These are phyloP conservation scores for Rhyacophila brunnea DNA, from an alignment of 1,140 invertebrate genomes.

Conservation along the genomic window DNA sequence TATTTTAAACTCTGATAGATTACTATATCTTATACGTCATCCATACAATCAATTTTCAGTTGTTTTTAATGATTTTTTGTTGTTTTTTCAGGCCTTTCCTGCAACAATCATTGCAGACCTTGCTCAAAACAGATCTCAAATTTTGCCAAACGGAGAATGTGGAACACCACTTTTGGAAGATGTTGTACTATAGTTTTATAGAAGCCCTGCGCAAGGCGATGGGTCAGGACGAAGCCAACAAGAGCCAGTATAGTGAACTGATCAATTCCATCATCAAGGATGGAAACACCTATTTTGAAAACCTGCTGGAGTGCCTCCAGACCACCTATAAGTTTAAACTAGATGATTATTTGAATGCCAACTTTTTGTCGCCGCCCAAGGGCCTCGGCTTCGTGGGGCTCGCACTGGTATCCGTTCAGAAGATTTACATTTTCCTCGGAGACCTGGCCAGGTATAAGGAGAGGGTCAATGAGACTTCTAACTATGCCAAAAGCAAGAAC, in stretches of 20 bases:
- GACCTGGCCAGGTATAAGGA: constrained; percentile 90
- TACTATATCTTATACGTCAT: no score
- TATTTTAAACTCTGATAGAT: no score
- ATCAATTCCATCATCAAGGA: constrained; percentile 77
- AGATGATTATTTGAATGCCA: constrained; percentile 59
- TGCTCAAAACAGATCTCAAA: constrained; percentile 80
- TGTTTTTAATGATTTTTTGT: no score
- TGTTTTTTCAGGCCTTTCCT: constrained; percentile 55
- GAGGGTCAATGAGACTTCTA: constrained; percentile 76
- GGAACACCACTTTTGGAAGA: constrained; percentile 90
- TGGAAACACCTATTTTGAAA: constrained; percentile 77
- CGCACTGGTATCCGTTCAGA: constrained; percentile 81
- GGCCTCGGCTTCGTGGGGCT: constrained; percentile 69
- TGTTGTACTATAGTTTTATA: constrained; percentile 88
- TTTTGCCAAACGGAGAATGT: constrained; percentile 87
- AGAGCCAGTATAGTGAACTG: constrained; percentile 63
- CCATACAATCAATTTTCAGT: no score
- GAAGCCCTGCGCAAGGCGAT: constrained; percentile 74
- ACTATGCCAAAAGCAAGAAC: constrained; percentile 82
- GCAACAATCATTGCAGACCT: constrained; percentile 69
- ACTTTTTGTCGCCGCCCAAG: constrained; percentile 53
- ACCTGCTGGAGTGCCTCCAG: constrained; percentile 71
- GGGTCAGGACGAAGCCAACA: constrained; percentile 53
- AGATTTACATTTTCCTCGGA: constrained; percentile 84
- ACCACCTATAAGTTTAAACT: constrained; percentile 73